These are phyloP conservation scores for Leptogaster cylindrica DNA, from an alignment of 2,888 invertebrate genomes.

Conservation along the genomic window DNA sequence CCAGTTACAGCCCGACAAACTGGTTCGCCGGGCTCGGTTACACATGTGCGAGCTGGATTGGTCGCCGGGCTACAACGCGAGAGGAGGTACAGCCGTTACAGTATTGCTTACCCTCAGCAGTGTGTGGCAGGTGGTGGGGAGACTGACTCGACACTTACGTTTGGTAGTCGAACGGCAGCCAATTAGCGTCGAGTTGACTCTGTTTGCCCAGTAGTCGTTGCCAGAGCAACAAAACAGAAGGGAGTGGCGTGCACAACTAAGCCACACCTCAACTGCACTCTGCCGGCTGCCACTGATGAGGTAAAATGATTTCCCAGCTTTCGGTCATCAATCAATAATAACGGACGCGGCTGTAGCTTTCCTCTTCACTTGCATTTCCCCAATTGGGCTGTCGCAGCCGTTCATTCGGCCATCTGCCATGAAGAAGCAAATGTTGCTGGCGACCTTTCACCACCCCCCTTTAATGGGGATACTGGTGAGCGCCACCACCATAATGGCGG, in stretches of 20 bases:
- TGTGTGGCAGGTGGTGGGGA: slow-evolving; percentile 9
- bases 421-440: neutral
- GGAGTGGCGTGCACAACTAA: neutral
- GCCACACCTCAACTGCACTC: neutral
- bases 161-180: slow-evolving; percentile 24
- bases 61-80: neutral
- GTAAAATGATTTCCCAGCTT: slow-evolving; percentile 40
- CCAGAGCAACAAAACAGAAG: slow-evolving; percentile 37
- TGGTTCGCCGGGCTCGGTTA: neutral
- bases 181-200: neutral
- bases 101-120: slow-evolving; percentile 30
- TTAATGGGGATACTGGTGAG: neutral
- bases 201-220: slow-evolving; percentile 29
- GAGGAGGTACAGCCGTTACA: slow-evolving; percentile 3
- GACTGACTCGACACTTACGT: slow-evolving; percentile 14
- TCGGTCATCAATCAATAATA: slow-evolving; percentile 37
- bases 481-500: slow-evolving; percentile 24
- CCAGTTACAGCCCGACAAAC: slow-evolving; percentile 20
- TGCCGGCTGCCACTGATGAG: neutral
- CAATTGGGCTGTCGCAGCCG: neutral
- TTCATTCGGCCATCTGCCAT: slow-evolving; percentile 10
- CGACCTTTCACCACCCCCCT: neutral
- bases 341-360: slow-evolving; percentile 1
- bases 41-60: slow-evolving; percentile 21
- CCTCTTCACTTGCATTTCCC: neutral